phyloP scores from a whole-genome alignment of 2,888 invertebrate genomes.

The Drosophila nr. medialis region DNA sequence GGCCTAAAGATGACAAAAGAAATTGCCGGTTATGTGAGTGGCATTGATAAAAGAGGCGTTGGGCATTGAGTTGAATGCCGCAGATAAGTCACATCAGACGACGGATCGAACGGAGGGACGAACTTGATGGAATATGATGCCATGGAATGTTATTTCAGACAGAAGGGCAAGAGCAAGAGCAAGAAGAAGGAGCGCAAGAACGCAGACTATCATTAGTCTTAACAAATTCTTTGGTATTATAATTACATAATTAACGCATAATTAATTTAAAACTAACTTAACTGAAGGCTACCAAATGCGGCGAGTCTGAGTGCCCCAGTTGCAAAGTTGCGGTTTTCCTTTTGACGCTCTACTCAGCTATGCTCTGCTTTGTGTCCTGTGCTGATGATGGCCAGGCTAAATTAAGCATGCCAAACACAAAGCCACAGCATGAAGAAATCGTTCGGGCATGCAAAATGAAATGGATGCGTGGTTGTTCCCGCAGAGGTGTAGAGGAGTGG shows the following conservation, averaged over 20 bases:
- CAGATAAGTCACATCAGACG: constrained; percentile 6
- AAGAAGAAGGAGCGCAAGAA: neutral
- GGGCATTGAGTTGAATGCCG: constrained; percentile 20
- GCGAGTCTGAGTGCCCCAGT: constrained; percentile 2
- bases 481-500: neutral
- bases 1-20: constrained; percentile 59
- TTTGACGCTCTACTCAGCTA: neutral
- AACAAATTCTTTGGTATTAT: constrained; percentile 39
- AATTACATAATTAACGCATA: constrained; percentile 74
- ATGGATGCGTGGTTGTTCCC: neutral
- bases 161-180: neutral
- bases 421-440: constrained; percentile 44
- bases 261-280: constrained; percentile 69
- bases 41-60: constrained; percentile 44
- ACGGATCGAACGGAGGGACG: neutral
- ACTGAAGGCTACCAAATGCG: constrained; percentile 12
- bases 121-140: neutral
- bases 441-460: constrained; percentile 61
- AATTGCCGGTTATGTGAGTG: constrained; percentile 49
- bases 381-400: constrained; percentile 39
- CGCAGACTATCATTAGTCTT: constrained; percentile 24
- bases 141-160: neutral
- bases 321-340: constrained; percentile 18
- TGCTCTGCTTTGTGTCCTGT: neutral
- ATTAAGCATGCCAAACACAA: constrained; percentile 65